Base-by-base conservation (phyloP, 2,113 vertebrate species). In the Triplophysa dalaica region DNA sequence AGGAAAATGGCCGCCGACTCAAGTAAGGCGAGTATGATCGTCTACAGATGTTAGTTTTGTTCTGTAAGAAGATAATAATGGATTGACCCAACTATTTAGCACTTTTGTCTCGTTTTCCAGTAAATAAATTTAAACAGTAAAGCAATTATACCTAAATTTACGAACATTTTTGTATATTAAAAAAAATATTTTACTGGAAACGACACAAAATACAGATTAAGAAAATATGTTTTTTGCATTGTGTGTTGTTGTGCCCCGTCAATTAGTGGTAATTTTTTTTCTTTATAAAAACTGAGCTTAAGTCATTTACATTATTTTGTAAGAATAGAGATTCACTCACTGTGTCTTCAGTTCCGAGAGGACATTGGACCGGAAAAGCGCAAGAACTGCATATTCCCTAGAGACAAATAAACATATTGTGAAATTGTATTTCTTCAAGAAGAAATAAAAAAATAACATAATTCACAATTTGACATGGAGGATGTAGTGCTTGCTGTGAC, bases 361-460 rank as follows among this genome's bases (percentile, higher is more conserved):
- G 87, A 81, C 95, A 96, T 56, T 45, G 0, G 0, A 90, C 92
- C 64, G 88, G 79, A 0, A 11, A 16, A 0, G 45, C 0, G 74
- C 95, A 96, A 60, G 2, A 7, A 60, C 93, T 93, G 3, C 95
- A 96, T 29, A 68, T 85, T 9, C 91, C 89, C 92, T 93, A 80
- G 50, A 29, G 80, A 69, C 78, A 74, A 12, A 58, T 17, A 14
- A 54, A 54, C 13, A 54, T 17, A 7, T 4, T 7, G 50, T 17
- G 5, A 17, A 6, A 17, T 19, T 54, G 4, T 6, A 54, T 54
- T 17, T 54, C 50, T 4, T 54, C 50, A 54, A 54, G 33, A 6
- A 38, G 6, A 38, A 45, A 45, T 45, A 45, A 45, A n/a, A n/a
- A 45, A 45, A 45, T 38, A 38, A 38, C 33, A 38, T 38, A 38